These are phyloP conservation scores for Centruroides vittatus DNA, from an alignment of 1,140 invertebrate species.

Conservation along the genomic window DNA sequence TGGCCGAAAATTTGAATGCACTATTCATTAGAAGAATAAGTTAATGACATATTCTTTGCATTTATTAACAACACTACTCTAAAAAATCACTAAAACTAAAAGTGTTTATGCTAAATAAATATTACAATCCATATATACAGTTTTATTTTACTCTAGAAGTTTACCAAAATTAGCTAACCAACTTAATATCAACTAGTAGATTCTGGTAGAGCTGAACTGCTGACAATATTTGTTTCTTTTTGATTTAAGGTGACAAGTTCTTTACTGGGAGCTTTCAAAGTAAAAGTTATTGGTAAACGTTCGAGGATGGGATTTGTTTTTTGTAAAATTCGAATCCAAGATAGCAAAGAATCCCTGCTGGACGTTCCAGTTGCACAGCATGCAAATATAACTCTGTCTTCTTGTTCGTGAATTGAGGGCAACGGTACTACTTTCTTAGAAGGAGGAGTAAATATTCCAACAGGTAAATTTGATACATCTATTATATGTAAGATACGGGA, in stretches of 20 bases:
- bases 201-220: too few relatives aligned
- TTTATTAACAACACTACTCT: too few relatives aligned
- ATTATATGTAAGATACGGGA: conserved; percentile 13
- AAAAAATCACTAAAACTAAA: too few relatives aligned
- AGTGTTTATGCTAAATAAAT: too few relatives aligned
- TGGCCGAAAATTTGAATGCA: too few relatives aligned
- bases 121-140: too few relatives aligned
- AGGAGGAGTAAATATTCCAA: conserved; percentile 22
- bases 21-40: too few relatives aligned
- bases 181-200: too few relatives aligned
- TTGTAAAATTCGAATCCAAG: conserved; percentile 81
- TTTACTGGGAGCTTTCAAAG: conserved; percentile 33
- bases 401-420: conserved; percentile 70
- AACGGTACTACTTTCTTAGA: conserved; percentile 25
- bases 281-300: conserved; percentile 66
- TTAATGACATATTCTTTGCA: too few relatives aligned
- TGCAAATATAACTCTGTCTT: conserved; percentile 77
- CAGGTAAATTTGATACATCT: conserved; percentile 28
- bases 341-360: conserved; percentile 63
- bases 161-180: too few relatives aligned
- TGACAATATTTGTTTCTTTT: background rate
- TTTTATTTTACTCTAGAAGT: too few relatives aligned
- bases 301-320: conserved; percentile 55
- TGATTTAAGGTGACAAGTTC: conserved; percentile 17
- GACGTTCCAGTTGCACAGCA: conserved; percentile 70